Percentiles rank a stretch among this genome's conserved stretches.
Evolutionary conservation across 2,113 vertebrate genomes (phyloP).

Genomic region (Sisor rabdophorus): DNA sequence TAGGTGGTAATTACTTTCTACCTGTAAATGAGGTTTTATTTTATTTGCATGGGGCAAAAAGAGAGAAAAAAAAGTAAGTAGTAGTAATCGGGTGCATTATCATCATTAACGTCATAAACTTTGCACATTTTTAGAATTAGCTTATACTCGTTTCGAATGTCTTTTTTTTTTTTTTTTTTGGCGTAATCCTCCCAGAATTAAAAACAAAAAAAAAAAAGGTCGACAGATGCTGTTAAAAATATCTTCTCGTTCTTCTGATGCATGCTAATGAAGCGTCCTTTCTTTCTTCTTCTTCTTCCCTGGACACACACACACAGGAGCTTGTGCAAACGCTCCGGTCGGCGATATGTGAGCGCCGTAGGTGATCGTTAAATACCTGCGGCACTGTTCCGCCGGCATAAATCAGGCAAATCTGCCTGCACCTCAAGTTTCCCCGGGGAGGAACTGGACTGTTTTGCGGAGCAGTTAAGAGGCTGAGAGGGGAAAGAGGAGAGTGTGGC

Average conservation of each 20-base stretch:
- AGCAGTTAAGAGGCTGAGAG: slow-evolving; percentile 61
- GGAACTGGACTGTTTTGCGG: slow-evolving; percentile 62
- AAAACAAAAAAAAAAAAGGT: neutral
- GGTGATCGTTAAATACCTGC: slow-evolving; percentile 65
- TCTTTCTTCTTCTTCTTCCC: slow-evolving; percentile 29
- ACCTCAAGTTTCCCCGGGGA: slow-evolving; percentile 63
- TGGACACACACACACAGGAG: slow-evolving; percentile 24
- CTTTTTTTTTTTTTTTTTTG: neutral
- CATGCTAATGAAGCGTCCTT: slow-evolving; percentile 47
- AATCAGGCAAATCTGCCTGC: slow-evolving; percentile 68
- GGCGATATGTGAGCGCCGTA: slow-evolving; percentile 53
- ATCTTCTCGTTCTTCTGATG: slow-evolving; percentile 18
- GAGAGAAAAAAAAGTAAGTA: too few relatives aligned
- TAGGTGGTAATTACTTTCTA: slow-evolving; percentile 58
- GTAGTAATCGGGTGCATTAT: slow-evolving; percentile 40
- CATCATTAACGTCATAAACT: slow-evolving; percentile 28
- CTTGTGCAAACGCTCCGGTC: slow-evolving; percentile 35
- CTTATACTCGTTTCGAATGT: neutral
- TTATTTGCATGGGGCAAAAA: slow-evolving; percentile 55
- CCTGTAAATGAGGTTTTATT: slow-evolving; percentile 61
- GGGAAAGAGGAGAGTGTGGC: slow-evolving; percentile 57
- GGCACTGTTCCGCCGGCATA: slow-evolving; percentile 60
- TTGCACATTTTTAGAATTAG: neutral
- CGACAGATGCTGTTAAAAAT: slow-evolving; percentile 15
- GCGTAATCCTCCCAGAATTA: neutral